Evolutionary conservation across 1,140 invertebrate genomes (phyloP).

Genomic region (Oreohelix idahoensis): DNA sequence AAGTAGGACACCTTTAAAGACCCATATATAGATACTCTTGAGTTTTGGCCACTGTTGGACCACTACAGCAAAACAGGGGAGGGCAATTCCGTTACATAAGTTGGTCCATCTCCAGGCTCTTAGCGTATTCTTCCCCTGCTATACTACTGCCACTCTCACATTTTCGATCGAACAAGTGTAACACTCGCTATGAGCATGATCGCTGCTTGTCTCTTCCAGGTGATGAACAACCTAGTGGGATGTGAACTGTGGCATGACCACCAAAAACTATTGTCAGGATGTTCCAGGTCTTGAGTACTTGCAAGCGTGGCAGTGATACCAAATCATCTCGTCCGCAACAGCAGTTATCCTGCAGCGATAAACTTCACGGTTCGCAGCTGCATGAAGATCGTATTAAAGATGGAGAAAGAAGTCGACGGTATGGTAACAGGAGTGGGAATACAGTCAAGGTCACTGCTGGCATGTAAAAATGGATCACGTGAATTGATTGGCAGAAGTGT

Average conservation of each 20-base stretch:
- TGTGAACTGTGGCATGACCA: conserved; percentile 48
- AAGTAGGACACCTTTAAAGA: too few relatives aligned
- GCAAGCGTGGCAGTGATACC: conserved; percentile 84
- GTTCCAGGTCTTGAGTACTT: conserved; percentile 82
- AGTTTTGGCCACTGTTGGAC: too few relatives aligned
- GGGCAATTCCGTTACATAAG: too few relatives aligned
- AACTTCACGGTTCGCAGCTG: neutral
- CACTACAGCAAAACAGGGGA: too few relatives aligned
- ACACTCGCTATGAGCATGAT: too few relatives aligned
- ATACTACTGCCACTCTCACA: too few relatives aligned
- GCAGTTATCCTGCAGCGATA: neutral
- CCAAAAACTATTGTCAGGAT: conserved; percentile 74
- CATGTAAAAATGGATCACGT: conserved; percentile 99
- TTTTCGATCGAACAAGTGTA: too few relatives aligned
- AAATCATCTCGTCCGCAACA: neutral
- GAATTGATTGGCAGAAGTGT: conserved; percentile 93
- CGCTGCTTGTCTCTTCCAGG: conserved; percentile 47
- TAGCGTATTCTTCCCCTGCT: too few relatives aligned
- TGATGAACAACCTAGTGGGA: conserved; percentile 49
- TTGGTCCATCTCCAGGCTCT: too few relatives aligned
- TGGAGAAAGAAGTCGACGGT: neutral
- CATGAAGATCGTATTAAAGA: neutral
- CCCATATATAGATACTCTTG: too few relatives aligned
- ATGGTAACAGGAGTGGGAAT: conserved; percentile 90
- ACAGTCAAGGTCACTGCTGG: conserved; percentile 95